Evolutionary conservation across 2,888 invertebrate genomes (phyloP), one percentile per base, ranked within the genome.

Genomic region (Mactromeris polynyma): DNA sequence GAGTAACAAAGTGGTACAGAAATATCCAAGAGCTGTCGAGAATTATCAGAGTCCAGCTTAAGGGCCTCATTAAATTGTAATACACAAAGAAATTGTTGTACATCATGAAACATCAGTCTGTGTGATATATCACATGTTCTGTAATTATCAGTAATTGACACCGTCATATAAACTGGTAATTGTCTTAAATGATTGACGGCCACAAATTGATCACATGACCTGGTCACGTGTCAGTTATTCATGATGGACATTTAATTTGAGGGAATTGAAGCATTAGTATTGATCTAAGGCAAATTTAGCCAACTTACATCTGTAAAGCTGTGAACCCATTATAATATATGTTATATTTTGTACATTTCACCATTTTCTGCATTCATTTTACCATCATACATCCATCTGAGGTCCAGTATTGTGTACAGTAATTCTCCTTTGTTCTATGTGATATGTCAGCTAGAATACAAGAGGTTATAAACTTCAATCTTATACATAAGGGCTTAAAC

Each of bases 111-210:
- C 36, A 73, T 73, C 73, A 0, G 3, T 73, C 73, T 73, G 4
- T 73, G 73, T 73, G 73, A 73, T 73, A 36, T 11, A 73, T 73
- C 36, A 73, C 73, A 73, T 26, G 19, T 33, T 36, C 19, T 3
- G 73, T 36, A 73, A 73, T 73, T 36, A 73, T 33, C 73, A 33
- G 33, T 73, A 73, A 73, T 73, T 33, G 36, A 33, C 73, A 73
- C 58, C 11, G n/a, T 64, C 58, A 64, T 64, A 64, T 64, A 64
- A n/a, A 26, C 26, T 26, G 3, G n/a, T 64, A 64, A 64, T 64
- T 64, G 58, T 64, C 58, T 26, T 64, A 17, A 73, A 73, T 73
- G 73, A 73, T 73, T 73, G 73, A 73, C 73, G 36, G 73, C 73
- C 9, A 36, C 73, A 19, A 6, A 26, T 58, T n/a, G 73, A n/a